Base-by-base conservation (phyloP, 2,797 vertebrate species). In the Vultur gryphus region DNA sequence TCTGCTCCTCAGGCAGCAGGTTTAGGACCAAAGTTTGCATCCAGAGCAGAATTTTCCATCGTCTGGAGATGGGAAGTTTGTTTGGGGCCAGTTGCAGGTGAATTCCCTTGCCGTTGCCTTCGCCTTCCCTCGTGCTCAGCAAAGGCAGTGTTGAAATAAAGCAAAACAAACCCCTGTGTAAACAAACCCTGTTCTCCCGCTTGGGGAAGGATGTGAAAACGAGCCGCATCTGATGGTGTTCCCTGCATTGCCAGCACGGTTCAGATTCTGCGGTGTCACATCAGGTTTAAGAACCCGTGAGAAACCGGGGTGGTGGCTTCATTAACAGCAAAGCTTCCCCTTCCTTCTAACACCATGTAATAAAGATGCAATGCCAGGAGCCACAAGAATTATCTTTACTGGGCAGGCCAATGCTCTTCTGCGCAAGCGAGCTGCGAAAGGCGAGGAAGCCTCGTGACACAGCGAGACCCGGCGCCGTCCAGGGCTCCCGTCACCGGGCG, bases 191-290 rank as follows among this genome's bases (percentile, higher is more conserved):
- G n/a, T 14, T 48, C 71, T 58, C 17, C n/a, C 0, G 21, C 58
- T 7, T 3, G 29, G 64, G 55, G 59, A 55, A 28, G 29, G 48
- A 48, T 10, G 61, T 12, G 61, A 26, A n/a, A 20, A n/a, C 1
- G 67, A 21, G 46, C 46, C 0, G 2, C 23, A 2, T 16, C 24
- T 7, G 31, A 31, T 4, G 39, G 64, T 7, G 3, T 7, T 46
- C 29, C 51, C 33, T 2, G 31, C 55, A 8, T 2, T 6, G 67
- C 69, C 46, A 16, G 51, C 35, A 5, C 2, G 3, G 51, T 7
- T 24, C 43, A 8, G 59, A 39, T 8, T 52, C 58, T 7, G 16
- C 4, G 1, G 46, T 7, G 43, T 25, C 46, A 14, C 65, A 10
- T 6, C 72, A 5, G 33, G n/a, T 19, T 33, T 39, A 17, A 44